Conservation (phyloP, 2,113 vertebrate species). For the Synchiropus splendidus region DNA sequence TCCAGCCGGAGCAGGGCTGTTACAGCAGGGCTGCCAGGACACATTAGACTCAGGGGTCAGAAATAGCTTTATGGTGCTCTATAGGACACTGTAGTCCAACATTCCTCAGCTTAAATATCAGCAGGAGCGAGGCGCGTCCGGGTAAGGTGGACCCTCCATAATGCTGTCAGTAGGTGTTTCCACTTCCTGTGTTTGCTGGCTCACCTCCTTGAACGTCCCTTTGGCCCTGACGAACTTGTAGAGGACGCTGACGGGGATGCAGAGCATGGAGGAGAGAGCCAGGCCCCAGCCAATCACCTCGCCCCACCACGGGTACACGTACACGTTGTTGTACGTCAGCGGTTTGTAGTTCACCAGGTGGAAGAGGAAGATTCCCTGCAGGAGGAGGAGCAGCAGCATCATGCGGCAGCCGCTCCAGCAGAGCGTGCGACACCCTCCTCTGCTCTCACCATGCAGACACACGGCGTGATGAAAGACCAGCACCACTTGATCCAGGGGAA, state of each 20-base stretch:
- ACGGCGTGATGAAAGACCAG: conserved; percentile 74
- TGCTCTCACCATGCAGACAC: conserved; percentile 68
- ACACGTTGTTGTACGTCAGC: conserved; percentile 72
- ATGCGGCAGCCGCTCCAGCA: not conserved
- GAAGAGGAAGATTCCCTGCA: conserved; percentile 73
- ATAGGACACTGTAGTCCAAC: too few relatives aligned
- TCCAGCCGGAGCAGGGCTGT: too few relatives aligned
- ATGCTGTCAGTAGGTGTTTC: too few relatives aligned
- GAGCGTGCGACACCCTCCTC: not conserved
- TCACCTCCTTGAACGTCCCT: conserved; percentile 68
- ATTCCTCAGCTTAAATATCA: too few relatives aligned
- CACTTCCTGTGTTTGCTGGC: conserved; percentile 1
- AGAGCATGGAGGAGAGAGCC: conserved; percentile 76
- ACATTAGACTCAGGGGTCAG: too few relatives aligned
- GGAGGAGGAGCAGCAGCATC: not conserved
- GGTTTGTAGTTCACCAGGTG: conserved; percentile 77
- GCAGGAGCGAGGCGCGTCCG: too few relatives aligned
- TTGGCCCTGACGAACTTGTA: conserved; percentile 71
- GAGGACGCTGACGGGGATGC: conserved; percentile 68
- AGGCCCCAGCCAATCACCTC: conserved; percentile 75
- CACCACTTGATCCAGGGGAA: conserved; percentile 79
- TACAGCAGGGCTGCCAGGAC: too few relatives aligned
- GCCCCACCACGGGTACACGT: conserved; percentile 78
- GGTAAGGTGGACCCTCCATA: too few relatives aligned
- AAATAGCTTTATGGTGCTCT: too few relatives aligned